Conservation (phyloP, 2,888 invertebrate species). For the Anorthoa munda region DNA sequence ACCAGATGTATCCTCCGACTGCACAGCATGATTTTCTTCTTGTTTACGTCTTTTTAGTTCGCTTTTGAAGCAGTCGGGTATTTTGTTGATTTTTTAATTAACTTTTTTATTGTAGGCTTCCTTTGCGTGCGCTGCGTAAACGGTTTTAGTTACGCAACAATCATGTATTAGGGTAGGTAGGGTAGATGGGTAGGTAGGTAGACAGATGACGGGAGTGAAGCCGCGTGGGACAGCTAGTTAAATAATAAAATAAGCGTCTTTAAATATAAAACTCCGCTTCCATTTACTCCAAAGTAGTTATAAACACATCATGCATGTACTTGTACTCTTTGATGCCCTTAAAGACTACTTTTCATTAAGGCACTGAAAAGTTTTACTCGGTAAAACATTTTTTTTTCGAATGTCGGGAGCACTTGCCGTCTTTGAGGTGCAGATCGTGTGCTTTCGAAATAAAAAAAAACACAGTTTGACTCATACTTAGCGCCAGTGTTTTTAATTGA, state of each 20-base stretch:
- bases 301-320: conserved; percentile 49
- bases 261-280: conserved; percentile 9
- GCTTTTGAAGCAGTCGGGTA: too few relatives aligned
- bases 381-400: conserved; percentile 61
- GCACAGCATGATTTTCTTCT: too few relatives aligned
- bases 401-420: conserved; percentile 39
- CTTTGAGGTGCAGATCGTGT: conserved; percentile 50
- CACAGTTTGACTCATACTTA: conserved; percentile 28
- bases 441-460: conserved; percentile 33
- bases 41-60: too few relatives aligned
- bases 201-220: too few relatives aligned
- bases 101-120: too few relatives aligned
- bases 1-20: too few relatives aligned
- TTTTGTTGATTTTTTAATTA: too few relatives aligned
- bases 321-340: conserved; percentile 61
- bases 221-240: too few relatives aligned
- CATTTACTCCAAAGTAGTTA: conserved; percentile 44
- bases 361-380: conserved; percentile 66
- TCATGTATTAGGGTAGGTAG: too few relatives aligned
- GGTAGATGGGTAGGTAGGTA: too few relatives aligned
- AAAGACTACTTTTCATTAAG: conserved; percentile 69
- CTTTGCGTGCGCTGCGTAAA: too few relatives aligned
- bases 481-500: conserved; percentile 35
- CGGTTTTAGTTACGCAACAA: too few relatives aligned
- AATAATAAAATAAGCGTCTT: conserved; percentile 12